These are phyloP conservation scores for Ctenopoma multispine DNA, from an alignment of 2,797 vertebrate species.

Conservation along the genomic window DNA sequence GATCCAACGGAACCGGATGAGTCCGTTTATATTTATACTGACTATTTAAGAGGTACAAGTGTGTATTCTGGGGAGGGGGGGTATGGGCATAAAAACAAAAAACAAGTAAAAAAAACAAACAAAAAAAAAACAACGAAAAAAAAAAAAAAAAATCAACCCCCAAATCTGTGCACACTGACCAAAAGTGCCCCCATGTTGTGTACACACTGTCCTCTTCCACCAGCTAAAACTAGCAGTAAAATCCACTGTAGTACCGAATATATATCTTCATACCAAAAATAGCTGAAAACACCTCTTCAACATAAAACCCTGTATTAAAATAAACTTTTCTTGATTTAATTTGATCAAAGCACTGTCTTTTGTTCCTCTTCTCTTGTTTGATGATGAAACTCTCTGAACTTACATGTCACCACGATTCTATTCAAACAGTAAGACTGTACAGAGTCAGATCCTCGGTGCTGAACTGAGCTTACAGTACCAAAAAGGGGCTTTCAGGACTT, in stretches of 20 bases:
- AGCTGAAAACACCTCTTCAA: slow-evolving; percentile 75
- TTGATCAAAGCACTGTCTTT: slow-evolving; percentile 71
- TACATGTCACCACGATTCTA: slow-evolving; percentile 33
- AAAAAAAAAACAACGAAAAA: background rate
- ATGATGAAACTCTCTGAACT: slow-evolving; percentile 58
- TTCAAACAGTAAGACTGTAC: slow-evolving; percentile 52
- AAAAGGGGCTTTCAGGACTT: slow-evolving; percentile 56
- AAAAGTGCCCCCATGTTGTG: slow-evolving; percentile 54
- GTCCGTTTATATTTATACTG: slow-evolving; percentile 59
- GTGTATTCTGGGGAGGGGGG: slow-evolving; percentile 46
- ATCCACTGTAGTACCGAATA: slow-evolving; percentile 82
- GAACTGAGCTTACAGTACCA: slow-evolving; percentile 64
- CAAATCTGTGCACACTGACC: slow-evolving; percentile 58
- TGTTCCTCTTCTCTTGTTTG: slow-evolving; percentile 60
- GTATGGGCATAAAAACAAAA: slow-evolving; percentile 2
- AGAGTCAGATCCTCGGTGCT: slow-evolving; percentile 61
- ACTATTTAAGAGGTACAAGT: slow-evolving; percentile 62
- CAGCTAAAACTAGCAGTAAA: slow-evolving; percentile 71
- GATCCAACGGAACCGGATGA: slow-evolving; percentile 44
- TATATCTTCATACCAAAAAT: slow-evolving; percentile 82
- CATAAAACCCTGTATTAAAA: slow-evolving; percentile 85
- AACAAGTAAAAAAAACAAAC: background rate
- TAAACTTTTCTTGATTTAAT: slow-evolving; percentile 66
- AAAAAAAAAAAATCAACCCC: slow-evolving; percentile 1
- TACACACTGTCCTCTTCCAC: slow-evolving; percentile 68